Base-by-base conservation (phyloP, 2,113 vertebrate genomes). In the Hemibagrus wyckioides region DNA sequence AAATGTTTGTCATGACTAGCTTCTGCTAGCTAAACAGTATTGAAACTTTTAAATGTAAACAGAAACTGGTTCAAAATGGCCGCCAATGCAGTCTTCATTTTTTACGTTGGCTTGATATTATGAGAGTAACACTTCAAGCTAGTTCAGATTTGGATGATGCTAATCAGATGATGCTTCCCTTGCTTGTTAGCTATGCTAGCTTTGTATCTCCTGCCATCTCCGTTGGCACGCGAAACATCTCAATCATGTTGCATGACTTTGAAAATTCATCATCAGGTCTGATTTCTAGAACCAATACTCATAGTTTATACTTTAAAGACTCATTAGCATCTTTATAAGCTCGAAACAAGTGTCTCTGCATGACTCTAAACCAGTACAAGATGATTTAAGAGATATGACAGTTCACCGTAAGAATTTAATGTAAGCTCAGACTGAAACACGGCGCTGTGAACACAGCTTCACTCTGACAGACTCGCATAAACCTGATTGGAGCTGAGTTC, bases 401-500 rank as follows among this genome's bases (percentile, higher is more conserved):
- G 83, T 84, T 75, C 83, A 59, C 25, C 13, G 28, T 39, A 85
- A 36, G 67, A 57, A 59, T 57, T 57, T 75, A 75, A 75, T 85
- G 83, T 59, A 71, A 57, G 56, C 50, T 86, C n/a, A 54, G 76
- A 56, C 54, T 80, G 76, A 67, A 80, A 52, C 44, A 30, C 19
- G 48, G 44, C 59, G 25, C 76, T 67, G 76, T 80, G 85, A 80
- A 54, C 57, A 63, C 69, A 76, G 80, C 56, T 65, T 77, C 80
- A 52, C 17, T 28, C 67, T 63, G 80, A 59, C 65, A 44, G 67
- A 59, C 25, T 80, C 44, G 28, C 63, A 69, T 21, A 81, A 86
- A 86, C 59, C 75, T 86, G 85, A 86, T 61, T 56, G 77, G 30
- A 81, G 77, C 8, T 39, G 85, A 86, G 59, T 73, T 87, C 86